These are phyloP conservation scores for Synergus itoensis DNA, from an alignment of 2,888 invertebrate species.

Conservation along the genomic window DNA sequence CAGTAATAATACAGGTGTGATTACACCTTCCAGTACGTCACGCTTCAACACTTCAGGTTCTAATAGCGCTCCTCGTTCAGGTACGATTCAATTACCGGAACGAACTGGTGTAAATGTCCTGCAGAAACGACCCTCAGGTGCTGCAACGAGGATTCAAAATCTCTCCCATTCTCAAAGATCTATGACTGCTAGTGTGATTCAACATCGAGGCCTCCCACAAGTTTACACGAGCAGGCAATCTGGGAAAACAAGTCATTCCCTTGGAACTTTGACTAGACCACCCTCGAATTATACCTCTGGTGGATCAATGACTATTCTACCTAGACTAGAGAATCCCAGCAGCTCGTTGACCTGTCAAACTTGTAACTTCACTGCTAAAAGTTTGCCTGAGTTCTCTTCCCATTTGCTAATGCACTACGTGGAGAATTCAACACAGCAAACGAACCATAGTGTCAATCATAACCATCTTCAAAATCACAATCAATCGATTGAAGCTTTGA, in stretches of 20 bases:
- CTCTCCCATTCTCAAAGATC: neutral
- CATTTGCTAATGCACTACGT: slow-evolving; percentile 12
- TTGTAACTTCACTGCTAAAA: slow-evolving; percentile 2
- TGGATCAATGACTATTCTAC: neutral
- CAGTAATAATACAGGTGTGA: too few species aligned
- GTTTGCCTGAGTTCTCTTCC: neutral
- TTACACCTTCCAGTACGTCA: neutral
- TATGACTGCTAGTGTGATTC: neutral
- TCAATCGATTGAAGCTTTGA: neutral
- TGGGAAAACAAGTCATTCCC: neutral
- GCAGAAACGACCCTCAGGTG: slow-evolving; percentile 51
- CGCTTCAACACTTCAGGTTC: neutral
- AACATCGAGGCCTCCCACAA: slow-evolving; percentile 15
- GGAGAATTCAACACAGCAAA: neutral
- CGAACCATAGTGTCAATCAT: neutral
- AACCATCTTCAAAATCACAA: neutral
- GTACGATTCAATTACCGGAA: slow-evolving; percentile 53
- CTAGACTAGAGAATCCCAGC: neutral
- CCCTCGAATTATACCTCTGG: neutral
- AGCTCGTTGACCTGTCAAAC: neutral
- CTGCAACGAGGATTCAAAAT: slow-evolving; percentile 51
- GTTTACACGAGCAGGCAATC: neutral
- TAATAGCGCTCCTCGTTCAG: slow-evolving; percentile 24
- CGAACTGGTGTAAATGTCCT: slow-evolving; percentile 21
- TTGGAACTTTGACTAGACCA: neutral